Evolutionary conservation across 2,797 vertebrate species (phyloP).

Genomic region (Silurus aristotelis): DNA sequence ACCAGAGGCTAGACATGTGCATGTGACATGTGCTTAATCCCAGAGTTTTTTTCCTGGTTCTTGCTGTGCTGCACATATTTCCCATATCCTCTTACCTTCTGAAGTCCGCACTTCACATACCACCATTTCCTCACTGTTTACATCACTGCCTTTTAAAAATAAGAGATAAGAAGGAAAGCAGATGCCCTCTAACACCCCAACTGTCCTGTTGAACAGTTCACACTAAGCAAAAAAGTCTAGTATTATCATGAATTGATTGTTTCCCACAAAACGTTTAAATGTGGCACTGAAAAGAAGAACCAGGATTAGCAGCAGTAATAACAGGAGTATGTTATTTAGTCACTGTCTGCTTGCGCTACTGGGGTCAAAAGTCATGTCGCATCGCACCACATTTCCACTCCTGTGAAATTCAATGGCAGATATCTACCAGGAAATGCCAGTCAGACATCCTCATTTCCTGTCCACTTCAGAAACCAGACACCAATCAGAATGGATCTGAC

Average conservation of each 20-base stretch:
- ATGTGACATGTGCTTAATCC: constrained; percentile 23
- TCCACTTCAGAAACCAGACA: constrained; percentile 10
- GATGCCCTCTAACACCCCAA: not conserved
- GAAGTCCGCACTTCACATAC: constrained; percentile 24
- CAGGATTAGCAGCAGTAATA: not conserved
- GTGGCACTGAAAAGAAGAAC: not conserved
- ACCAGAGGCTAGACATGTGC: not conserved
- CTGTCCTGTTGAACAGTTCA: not conserved
- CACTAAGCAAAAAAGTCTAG: not conserved
- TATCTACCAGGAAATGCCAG: constrained; percentile 41
- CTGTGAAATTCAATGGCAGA: constrained; percentile 36
- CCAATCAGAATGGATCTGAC: constrained; percentile 27
- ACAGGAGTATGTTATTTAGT: not conserved
- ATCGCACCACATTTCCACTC: constrained; percentile 13
- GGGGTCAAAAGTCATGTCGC: constrained; percentile 7
- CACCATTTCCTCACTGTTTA: constrained; percentile 40
- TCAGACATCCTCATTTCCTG: constrained; percentile 39
- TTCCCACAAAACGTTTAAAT: not conserved
- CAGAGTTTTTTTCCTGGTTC: constrained; percentile 26
- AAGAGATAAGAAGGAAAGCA: not conserved
- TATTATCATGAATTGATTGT: not conserved
- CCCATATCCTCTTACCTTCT: constrained; percentile 40
- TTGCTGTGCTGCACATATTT: constrained; percentile 28
- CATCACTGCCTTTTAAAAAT: constrained; percentile 31
- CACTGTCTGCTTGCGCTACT: not conserved